Conservation (phyloP, 1,140 invertebrate genomes). For the Aphelinus atriplicis region DNA sequence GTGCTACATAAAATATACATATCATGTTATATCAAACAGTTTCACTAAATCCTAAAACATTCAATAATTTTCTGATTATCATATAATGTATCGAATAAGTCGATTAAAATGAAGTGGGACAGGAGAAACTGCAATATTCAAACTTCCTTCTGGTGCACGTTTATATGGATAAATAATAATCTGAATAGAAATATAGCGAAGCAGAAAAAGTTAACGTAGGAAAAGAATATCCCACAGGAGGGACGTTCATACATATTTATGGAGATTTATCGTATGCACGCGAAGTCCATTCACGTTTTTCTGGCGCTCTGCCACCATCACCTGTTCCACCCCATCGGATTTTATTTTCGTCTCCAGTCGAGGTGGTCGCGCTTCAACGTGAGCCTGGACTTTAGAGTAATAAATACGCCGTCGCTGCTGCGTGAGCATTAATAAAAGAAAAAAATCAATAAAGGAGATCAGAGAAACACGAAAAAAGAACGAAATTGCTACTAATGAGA, state of each 20-base stretch:
- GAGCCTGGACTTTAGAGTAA: constrained; percentile 36
- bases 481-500: not conserved
- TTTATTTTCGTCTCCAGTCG: constrained; percentile 52
- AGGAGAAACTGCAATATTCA: too few relatives aligned
- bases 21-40: too few relatives aligned
- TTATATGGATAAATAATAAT: too few relatives aligned
- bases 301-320: constrained; percentile 54
- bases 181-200: not conserved
- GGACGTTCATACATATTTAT: constrained; percentile 58
- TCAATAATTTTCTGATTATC: too few relatives aligned
- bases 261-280: constrained; percentile 57
- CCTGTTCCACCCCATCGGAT: constrained; percentile 54
- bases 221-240: constrained; percentile 43
- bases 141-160: too few relatives aligned
- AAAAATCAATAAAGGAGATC: constrained; percentile 19
- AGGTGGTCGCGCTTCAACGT: constrained; percentile 29
- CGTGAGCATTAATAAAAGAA: constrained; percentile 20
- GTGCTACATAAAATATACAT: too few relatives aligned
- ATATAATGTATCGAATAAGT: too few relatives aligned
- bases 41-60: too few relatives aligned
- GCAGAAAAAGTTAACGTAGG: constrained; percentile 33
- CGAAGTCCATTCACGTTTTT: constrained; percentile 49
- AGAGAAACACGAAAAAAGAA: constrained; percentile 15
- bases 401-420: constrained; percentile 45
- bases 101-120: too few relatives aligned